These are phyloP conservation scores for Notospermus geniculatus DNA, from an alignment of 1,140 invertebrate genomes.

Conservation along the genomic window DNA sequence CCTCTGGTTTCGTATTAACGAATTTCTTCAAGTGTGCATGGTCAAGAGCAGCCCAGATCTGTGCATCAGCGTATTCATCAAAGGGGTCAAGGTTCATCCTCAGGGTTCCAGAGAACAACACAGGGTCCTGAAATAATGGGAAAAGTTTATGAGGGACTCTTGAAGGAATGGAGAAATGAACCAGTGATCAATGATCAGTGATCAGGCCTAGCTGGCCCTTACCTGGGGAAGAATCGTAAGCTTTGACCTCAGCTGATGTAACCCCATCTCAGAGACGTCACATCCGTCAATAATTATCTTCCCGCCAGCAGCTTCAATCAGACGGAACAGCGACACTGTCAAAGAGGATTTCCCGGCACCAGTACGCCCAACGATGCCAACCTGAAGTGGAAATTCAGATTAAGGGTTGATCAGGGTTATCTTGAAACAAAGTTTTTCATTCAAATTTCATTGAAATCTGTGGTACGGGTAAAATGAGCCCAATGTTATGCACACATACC, in stretches of 20 bases:
- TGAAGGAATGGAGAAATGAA: not conserved
- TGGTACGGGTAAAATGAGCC: not conserved
- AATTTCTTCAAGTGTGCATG: conserved; percentile 61
- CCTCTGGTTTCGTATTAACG: conserved; percentile 36
- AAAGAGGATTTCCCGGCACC: conserved; percentile 90
- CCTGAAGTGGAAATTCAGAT: conserved; percentile 12
- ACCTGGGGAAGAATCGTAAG: conserved; percentile 85
- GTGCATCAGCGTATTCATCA: conserved; percentile 66
- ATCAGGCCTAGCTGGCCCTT: conserved; percentile 25
- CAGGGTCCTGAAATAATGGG: conserved; percentile 61
- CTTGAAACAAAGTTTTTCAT: not conserved
- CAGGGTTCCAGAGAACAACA: conserved; percentile 79
- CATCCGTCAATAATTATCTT: conserved; percentile 66
- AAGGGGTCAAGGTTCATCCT: conserved; percentile 87
- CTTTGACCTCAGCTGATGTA: conserved; percentile 69
- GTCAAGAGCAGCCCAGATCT: conserved; percentile 72
- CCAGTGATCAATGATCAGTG: not conserved
- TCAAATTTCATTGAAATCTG: no score
- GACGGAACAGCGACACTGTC: conserved; percentile 56
- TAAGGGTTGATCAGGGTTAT: not conserved
- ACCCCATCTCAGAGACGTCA: conserved; percentile 65
- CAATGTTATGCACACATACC: conserved; percentile 26
- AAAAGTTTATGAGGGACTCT: not conserved
- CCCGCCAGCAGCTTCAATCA: conserved; percentile 54
- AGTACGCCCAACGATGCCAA: conserved; percentile 75